Conservation (phyloP, 2,113 vertebrate species). For the Salvelinus fontinalis region DNA sequence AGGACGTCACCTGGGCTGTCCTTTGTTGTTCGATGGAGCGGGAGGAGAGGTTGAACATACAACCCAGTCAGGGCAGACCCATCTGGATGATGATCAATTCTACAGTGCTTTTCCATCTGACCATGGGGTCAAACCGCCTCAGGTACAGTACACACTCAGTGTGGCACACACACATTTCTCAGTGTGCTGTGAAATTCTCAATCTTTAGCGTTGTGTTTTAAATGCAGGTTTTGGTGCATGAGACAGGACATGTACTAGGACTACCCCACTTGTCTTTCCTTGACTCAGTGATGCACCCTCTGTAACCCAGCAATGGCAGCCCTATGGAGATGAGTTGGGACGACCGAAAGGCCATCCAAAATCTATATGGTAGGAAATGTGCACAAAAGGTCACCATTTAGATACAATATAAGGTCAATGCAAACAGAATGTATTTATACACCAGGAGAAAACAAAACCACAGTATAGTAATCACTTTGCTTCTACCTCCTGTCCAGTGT, state of each 20-base stretch:
- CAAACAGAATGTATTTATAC: not conserved
- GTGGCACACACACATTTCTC: not conserved
- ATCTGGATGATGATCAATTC: slow-evolving; percentile 47
- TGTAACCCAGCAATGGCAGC: slow-evolving; percentile 34
- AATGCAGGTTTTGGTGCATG: slow-evolving; percentile 47
- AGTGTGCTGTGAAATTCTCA: too few relatives aligned
- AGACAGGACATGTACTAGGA: slow-evolving; percentile 40
- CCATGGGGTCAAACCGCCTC: slow-evolving; percentile 40
- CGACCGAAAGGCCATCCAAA: slow-evolving; percentile 29
- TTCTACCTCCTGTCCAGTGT: slow-evolving; percentile 7
- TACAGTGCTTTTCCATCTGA: slow-evolving; percentile 30
- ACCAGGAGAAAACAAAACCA: not conserved
- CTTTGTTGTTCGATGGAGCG: slow-evolving; percentile 48
- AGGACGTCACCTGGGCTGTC: slow-evolving; percentile 52
- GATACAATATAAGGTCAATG: not conserved
- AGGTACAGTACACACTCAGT: slow-evolving; percentile 29
- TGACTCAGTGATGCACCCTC: slow-evolving; percentile 54
- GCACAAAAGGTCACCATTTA: slow-evolving; percentile 27
- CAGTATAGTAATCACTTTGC: not conserved
- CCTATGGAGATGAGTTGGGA: slow-evolving; percentile 31
- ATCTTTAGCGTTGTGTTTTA: slow-evolving; percentile 32
- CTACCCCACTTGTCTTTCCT: slow-evolving; percentile 43
- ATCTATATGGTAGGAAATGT: slow-evolving; percentile 24
- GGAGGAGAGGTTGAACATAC: slow-evolving; percentile 39
- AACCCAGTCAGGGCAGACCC: slow-evolving; percentile 44